Conservation (phyloP, 2,888 invertebrate genomes). For the Machimus atricapillus region DNA sequence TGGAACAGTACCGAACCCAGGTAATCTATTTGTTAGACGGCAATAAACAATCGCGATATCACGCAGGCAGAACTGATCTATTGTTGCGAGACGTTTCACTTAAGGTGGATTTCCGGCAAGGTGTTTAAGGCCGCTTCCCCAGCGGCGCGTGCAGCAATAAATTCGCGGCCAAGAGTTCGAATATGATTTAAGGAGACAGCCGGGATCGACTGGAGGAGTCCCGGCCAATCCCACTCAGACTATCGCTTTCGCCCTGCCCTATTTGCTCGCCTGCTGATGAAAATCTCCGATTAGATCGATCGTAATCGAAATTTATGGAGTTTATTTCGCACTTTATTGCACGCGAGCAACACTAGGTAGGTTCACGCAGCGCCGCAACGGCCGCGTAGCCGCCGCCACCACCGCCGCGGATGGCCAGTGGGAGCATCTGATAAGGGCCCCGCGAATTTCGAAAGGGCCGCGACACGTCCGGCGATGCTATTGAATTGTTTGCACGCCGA, state of each 20-base stretch:
- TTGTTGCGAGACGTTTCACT: slow-evolving; percentile 32
- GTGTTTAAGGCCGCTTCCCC: neutral
- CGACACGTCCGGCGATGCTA: neutral
- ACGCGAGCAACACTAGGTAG: neutral
- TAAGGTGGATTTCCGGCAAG: slow-evolving; percentile 24
- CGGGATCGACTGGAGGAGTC: neutral
- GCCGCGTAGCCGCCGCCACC: too few species aligned
- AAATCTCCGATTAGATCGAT: slow-evolving; percentile 38
- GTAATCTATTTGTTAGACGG: neutral
- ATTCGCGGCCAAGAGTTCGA: slow-evolving; percentile 15
- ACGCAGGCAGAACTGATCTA: slow-evolving; percentile 28
- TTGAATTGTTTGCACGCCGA: neutral
- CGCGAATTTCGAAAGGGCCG: neutral
- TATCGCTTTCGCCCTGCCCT: slow-evolving; percentile 27
- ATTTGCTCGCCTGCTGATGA: slow-evolving; percentile 24
- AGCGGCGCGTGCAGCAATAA: neutral
- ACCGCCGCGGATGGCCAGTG: neutral
- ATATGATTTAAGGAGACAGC: slow-evolving; percentile 28
- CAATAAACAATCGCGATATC: slow-evolving; percentile 33
- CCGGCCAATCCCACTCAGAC: neutral
- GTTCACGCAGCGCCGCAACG: neutral
- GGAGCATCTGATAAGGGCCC: slow-evolving; percentile 2
- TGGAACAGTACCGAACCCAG: neutral
- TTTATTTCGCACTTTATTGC: slow-evolving; percentile 36
- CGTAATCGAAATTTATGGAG: slow-evolving; percentile 37